These are phyloP conservation scores for Saguinus midas DNA, from an alignment of 2,113 vertebrate genomes.

Conservation along the genomic window DNA sequence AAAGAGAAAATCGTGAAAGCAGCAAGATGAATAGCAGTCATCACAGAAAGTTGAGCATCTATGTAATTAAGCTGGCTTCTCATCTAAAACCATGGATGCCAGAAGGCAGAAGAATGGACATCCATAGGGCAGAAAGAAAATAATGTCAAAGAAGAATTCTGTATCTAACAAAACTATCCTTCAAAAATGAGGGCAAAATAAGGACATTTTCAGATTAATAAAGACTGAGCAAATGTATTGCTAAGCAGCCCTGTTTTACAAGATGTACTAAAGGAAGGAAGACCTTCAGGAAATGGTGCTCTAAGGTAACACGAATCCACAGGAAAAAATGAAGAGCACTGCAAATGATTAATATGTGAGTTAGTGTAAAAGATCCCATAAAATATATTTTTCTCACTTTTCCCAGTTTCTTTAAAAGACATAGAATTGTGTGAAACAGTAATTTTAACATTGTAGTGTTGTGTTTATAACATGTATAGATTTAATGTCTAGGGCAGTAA, in stretches of 20 bases:
- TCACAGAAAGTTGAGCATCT: accelerated
- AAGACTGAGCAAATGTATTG: background rate
- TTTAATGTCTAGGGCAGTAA: background rate
- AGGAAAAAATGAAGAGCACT: background rate
- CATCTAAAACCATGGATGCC: background rate
- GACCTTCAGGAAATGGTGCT: background rate
- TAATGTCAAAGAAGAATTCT: background rate
- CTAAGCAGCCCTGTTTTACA: background rate
- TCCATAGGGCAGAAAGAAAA: background rate
- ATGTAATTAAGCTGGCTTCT: background rate
- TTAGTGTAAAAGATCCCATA: background rate
- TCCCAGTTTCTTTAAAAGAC: background rate
- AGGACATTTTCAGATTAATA: background rate
- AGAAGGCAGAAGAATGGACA: background rate
- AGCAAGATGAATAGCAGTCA: background rate
- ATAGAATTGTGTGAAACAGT: background rate
- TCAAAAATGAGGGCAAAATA: constrained; percentile 24
- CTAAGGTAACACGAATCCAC: background rate
- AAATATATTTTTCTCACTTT: background rate
- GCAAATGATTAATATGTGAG: background rate
- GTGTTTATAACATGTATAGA: background rate
- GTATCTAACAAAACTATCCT: background rate
- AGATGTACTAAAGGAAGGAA: background rate
- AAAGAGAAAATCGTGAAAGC: background rate
- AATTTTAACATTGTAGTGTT: background rate